Evolutionary conservation across 1,140 invertebrate genomes (phyloP).

Genomic region (Drosophila teissieri): DNA sequence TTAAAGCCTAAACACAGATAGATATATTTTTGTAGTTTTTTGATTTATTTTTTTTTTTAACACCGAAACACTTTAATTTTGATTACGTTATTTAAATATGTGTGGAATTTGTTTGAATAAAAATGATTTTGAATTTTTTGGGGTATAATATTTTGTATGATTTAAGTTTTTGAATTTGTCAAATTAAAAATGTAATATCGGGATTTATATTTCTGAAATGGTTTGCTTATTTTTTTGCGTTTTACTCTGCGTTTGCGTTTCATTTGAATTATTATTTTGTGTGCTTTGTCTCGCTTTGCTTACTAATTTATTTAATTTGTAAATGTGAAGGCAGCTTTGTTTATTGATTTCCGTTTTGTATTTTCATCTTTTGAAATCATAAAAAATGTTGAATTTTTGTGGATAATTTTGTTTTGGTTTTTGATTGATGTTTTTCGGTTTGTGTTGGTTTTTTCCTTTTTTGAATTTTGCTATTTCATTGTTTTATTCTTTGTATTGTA

Average conservation of each 20-base stretch:
- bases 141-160: conserved; percentile 23
- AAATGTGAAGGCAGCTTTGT: conserved; percentile 85
- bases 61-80: conserved; percentile 72
- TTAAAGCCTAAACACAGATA: conserved; percentile 59
- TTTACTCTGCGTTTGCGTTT: conserved; percentile 52
- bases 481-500: conserved; percentile 48
- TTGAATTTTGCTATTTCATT: conserved; percentile 73
- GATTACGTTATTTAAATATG: conserved; percentile 42
- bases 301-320: conserved; percentile 84
- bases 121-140: conserved; percentile 13
- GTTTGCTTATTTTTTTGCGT: conserved; percentile 4
- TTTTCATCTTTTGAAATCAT: conserved; percentile 59
- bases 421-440: conserved; percentile 29
- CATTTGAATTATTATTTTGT: conserved; percentile 79
- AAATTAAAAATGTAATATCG: conserved; percentile 12
- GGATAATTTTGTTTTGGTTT: conserved; percentile 31
- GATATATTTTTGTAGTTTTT: conserved; percentile 30
- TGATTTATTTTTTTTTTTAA: conserved; percentile 40
- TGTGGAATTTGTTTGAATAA: conserved; percentile 10
- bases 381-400: conserved; percentile 43
- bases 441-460: not conserved
- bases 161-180: conserved; percentile 12
- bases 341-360: conserved; percentile 84
- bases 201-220: conserved; percentile 20
- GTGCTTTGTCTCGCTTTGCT: conserved; percentile 70